phyloP scores from a whole-genome alignment of 2,888 invertebrate genomes.

The Pollenia labialis region DNA sequence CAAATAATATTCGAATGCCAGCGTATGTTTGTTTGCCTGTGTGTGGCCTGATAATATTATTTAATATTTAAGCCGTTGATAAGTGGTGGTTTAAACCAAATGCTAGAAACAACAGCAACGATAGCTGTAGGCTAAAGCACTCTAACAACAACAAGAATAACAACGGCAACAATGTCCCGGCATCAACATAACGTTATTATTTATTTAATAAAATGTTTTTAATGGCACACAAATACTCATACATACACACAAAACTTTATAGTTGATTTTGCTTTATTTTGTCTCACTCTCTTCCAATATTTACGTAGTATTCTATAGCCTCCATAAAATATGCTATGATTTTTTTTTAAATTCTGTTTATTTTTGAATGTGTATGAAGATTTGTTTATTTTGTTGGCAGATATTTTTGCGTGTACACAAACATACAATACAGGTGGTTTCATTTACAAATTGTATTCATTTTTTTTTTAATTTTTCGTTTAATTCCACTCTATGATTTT shows the following conservation, averaged over 20 bases:
- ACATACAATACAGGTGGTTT: conserved; percentile 55
- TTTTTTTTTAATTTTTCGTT: background rate
- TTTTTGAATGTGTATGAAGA: background rate
- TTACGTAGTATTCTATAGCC: conserved; percentile 12
- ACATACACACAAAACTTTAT: background rate
- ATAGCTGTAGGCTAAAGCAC: background rate
- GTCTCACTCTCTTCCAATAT: conserved; percentile 23
- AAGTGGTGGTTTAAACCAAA: conserved; percentile 67
- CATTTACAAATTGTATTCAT: conserved; percentile 27
- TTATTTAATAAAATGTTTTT: conserved; percentile 62
- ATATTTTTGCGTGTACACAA: conserved; percentile 8
- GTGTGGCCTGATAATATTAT: conserved; percentile 66
- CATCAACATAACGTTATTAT: conserved; percentile 47
- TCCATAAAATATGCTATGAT: conserved; percentile 55
- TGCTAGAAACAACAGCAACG: conserved; percentile 23
- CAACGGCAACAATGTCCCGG: background rate
- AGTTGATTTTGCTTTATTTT: conserved; percentile 35
- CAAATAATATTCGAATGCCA: conserved; percentile 13
- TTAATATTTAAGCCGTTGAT: conserved; percentile 67
- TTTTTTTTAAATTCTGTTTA: background rate
- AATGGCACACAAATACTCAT: conserved; percentile 5
- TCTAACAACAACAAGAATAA: background rate
- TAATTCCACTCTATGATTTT: conserved; percentile 1
- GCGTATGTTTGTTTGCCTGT: conserved; percentile 9
- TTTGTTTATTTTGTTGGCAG: conserved; percentile 22